Base-by-base conservation (phyloP, 1,140 invertebrate species). In the Stegodyphus dumicola region DNA sequence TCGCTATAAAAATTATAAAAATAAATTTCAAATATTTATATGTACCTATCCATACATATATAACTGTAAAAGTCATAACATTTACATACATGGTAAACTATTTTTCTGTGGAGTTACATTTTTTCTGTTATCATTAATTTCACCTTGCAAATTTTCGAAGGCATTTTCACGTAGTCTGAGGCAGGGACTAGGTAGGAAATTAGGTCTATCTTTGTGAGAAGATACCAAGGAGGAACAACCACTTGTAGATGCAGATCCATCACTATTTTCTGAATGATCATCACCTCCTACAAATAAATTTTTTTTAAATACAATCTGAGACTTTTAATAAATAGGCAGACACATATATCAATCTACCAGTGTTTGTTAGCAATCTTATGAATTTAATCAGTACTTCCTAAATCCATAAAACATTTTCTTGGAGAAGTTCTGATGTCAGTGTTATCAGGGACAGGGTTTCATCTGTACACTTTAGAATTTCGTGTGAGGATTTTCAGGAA, bases 201-300 rank as follows among this genome's bases (percentile, higher is more conserved):
- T 83, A 53, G 52, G 33, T 33, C 81, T 76, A n/a, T 79, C 77
- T 76, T 86, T 75, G 49, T 81, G 77, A 48, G 85, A 86, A 33
- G 75, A 65, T 53, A 86, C 77, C 7, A 86, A 52, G 13, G 85
- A 86, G 17, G 85, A 86, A 60, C 85, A 86, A 13, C 85, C 85
- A 86, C 85, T 86, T 15, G 85, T 86, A 17, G 85, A 86, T 67
- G 77, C 85, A 66, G 85, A 86, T 15, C 73, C 85, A 51, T 86
- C 85, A 76, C 85, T 86, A 6, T 86, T 86, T 67, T 86, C 85
- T 52, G 85, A 86, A 67, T 86, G 85, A 70, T 86, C 85, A 81
- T 86, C 85, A 52, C 85, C 85, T 86, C n/a, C 17, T 65, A 73
- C 6, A 73, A 5, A 54, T 9, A 71, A 49, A 52, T 18, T 7